Base-by-base conservation (phyloP, 2,888 invertebrate species). In the Escarpia spicata region DNA sequence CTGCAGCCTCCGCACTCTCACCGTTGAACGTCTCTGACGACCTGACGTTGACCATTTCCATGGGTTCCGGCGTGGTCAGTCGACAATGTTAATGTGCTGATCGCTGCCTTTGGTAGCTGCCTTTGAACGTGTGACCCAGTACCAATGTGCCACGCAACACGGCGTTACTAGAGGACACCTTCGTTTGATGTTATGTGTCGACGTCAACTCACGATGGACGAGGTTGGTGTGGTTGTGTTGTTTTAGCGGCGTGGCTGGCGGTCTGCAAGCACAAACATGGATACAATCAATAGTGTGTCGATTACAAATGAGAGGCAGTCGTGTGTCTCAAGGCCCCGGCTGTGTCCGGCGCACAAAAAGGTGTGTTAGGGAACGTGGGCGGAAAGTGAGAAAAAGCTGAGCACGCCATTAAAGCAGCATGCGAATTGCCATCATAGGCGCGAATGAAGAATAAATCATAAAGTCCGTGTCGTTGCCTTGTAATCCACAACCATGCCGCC, bases 391-490 rank as follows among this genome's bases (percentile, higher is more conserved):
- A 75, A 75, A 26, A 75, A 75, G 6, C 75, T 19, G 75, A 26
- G n/a, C 75, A n/a, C 75, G 75, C 75, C 75, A 75, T 6, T 15
- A 75, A n/a, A n/a, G 19, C 75, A 75, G 75, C 75, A 75, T 52
- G 52, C 52, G 52, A 75, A 75, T 75, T 75, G n/a, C 26, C 75
- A 19, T 75, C 6, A 26, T n/a, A 26, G 75, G 26, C 26, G 75
- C 75, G 75, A 75, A 75, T n/a, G 75, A 75, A 75, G 75, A 75
- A 75, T 75, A 75, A 75, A 75, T 75, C 75, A 75, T 75, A 19
- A 26, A 6, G 75, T 26, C n/a, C 19, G 75, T 75, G 75, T 75
- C 75, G 26, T 75, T 52, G 52, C 52, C 8, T 4, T 52, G 9
- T 52, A 52, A 9, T 52, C 15, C 15, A 52, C 52, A 52, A 52